Conservation (phyloP, 1,140 invertebrate species). For the Proctacanthus coquilletti region DNA sequence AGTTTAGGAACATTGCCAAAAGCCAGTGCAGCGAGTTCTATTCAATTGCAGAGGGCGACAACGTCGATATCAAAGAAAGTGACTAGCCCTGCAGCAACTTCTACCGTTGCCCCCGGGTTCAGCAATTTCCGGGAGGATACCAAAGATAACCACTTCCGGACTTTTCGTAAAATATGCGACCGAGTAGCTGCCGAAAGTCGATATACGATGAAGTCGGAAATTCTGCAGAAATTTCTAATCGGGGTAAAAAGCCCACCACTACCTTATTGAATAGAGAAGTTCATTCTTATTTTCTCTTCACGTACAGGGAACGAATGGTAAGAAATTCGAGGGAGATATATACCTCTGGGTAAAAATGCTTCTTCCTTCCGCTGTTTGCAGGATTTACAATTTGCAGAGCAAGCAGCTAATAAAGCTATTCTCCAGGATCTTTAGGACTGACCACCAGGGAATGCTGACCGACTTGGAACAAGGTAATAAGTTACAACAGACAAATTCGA, state of each 20-base stretch:
- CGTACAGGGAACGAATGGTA: slow-evolving; percentile 44
- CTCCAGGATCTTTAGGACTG: slow-evolving; percentile 55
- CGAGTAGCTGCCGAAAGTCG: slow-evolving; percentile 59
- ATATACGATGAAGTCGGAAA: slow-evolving; percentile 67
- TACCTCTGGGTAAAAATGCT: slow-evolving; percentile 70
- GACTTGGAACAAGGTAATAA: slow-evolving; percentile 52
- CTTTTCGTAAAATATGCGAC: slow-evolving; percentile 63
- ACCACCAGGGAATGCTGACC: slow-evolving; percentile 67
- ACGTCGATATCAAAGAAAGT: no score
- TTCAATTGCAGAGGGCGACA: no score
- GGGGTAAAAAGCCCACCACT: slow-evolving; percentile 12
- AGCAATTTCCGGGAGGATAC: no score
- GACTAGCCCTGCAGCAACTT: no score
- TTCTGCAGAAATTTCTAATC: slow-evolving; percentile 44
- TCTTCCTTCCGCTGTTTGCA: slow-evolving; percentile 65
- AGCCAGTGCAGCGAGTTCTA: no score
- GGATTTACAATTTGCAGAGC: slow-evolving; percentile 82
- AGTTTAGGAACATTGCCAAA: no score
- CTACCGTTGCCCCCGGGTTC: no score
- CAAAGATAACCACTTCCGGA: slow-evolving; percentile 57
- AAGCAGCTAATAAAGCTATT: slow-evolving; percentile 85
- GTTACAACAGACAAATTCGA: neutral
- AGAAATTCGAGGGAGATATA: slow-evolving; percentile 59
- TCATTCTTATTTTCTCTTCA: slow-evolving; percentile 27
- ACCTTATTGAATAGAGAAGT: neutral